A percentile compares a stretch with the other conserved stretches of the same genome.
phyloP scores from a whole-genome alignment of 2,113 vertebrate genomes.

The Calidris pygmaea region DNA sequence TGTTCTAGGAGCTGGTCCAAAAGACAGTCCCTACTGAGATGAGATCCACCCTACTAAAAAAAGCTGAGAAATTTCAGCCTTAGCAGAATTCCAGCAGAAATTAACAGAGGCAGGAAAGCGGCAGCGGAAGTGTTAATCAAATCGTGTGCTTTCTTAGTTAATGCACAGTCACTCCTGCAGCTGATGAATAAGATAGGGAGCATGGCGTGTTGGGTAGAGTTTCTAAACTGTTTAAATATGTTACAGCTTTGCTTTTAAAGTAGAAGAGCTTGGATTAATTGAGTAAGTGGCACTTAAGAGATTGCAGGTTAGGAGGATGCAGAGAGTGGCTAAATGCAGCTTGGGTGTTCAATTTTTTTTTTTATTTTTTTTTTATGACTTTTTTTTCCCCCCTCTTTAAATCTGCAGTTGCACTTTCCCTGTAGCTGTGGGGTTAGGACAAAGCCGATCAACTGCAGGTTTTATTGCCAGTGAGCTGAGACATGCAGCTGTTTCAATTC shows the following conservation, averaged over 20 bases:
- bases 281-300: constrained; percentile 60
- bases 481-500: constrained; percentile 21
- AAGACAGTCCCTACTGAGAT: constrained; percentile 42
- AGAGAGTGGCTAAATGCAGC: constrained; percentile 16
- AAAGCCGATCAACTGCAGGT: not conserved
- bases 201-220: constrained; percentile 1
- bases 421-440: not conserved
- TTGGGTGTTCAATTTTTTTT: not conserved
- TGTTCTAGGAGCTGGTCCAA: constrained; percentile 66
- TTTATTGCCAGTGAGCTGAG: constrained; percentile 35
- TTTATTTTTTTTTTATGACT: not conserved
- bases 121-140: constrained; percentile 35
- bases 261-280: constrained; percentile 55
- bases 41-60: constrained; percentile 56
- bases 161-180: constrained; percentile 40
- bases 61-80: constrained; percentile 31
- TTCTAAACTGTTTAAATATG: constrained; percentile 34
- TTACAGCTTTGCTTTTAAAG: constrained; percentile 32
- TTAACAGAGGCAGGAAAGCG: not conserved
- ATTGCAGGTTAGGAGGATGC: constrained; percentile 30
- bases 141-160: not conserved
- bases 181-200: constrained; percentile 28
- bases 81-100: not conserved
- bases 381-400: not conserved
- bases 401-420: not conserved